Evolutionary conservation across 2,113 vertebrate genomes (phyloP).

Genomic region (Hiodon alosoides): DNA sequence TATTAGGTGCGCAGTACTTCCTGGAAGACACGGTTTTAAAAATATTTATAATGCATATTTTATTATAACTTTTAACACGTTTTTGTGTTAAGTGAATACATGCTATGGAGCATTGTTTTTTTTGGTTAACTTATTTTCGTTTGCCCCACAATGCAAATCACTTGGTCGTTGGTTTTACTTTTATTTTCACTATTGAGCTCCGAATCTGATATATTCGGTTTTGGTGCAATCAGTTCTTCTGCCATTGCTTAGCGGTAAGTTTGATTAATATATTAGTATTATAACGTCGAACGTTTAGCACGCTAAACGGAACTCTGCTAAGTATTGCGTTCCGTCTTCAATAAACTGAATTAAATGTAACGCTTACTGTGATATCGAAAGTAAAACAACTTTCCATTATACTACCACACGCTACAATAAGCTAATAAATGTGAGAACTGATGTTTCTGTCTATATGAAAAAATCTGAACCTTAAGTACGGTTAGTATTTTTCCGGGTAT

Average conservation of each 20-base stretch:
- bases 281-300: neutral
- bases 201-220: neutral
- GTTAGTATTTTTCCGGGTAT: no score
- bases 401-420: no score
- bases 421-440: no score
- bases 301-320: neutral
- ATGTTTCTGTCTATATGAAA: no score
- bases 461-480: no score
- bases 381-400: no score
- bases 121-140: neutral
- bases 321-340: neutral
- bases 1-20: neutral
- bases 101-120: neutral
- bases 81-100: neutral
- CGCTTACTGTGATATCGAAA: no score
- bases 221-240: neutral
- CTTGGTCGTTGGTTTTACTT: slow-evolving; percentile 37
- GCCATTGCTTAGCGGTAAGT: slow-evolving; percentile 20
- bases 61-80: no score
- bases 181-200: slow-evolving; percentile 24
- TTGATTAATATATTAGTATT: no score
- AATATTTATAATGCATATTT: neutral
- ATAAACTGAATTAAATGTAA: no score
- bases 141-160: slow-evolving; percentile 42
- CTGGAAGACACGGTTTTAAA: neutral